Percentiles rank a stretch among this genome's conserved stretches.
Conservation (phyloP, 2,888 invertebrate genomes). For the Idaea dimidiata region DNA sequence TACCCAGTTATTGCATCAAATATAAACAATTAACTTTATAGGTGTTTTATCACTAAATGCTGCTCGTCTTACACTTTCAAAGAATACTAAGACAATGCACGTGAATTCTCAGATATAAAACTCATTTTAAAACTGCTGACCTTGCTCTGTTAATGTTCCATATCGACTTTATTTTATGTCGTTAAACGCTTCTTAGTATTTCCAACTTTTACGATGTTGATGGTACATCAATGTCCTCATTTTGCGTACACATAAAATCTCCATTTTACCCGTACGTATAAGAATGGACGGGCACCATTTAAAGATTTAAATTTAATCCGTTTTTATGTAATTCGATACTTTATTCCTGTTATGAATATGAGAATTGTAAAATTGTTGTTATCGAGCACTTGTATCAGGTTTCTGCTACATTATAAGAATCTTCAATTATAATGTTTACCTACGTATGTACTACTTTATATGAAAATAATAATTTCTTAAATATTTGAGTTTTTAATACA, state of each 20-base stretch:
- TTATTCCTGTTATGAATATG: conserved; percentile 13
- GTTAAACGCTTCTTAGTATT: conserved; percentile 41
- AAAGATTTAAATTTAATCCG: conserved; percentile 7
- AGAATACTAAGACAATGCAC: not conserved
- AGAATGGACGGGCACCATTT: not conserved
- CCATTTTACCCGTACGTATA: conserved; percentile 6
- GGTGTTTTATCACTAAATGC: not conserved
- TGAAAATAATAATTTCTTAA: not conserved
- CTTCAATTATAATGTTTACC: not conserved
- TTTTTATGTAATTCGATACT: not conserved
- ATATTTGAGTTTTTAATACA: too few species aligned
- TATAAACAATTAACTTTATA: too few species aligned
- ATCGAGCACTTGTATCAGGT: not conserved
- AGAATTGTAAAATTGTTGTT: not conserved
- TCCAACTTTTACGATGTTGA: conserved; percentile 31
- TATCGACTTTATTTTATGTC: conserved; percentile 37
- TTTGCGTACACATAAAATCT: conserved; percentile 15
- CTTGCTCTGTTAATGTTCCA: conserved; percentile 36
- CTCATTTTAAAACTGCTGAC: conserved; percentile 23
- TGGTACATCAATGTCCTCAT: conserved; percentile 8
- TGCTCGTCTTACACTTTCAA: not conserved
- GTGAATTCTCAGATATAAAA: not conserved
- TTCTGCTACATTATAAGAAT: not conserved
- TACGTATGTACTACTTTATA: not conserved
- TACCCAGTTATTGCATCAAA: too few species aligned